Conservation (phyloP, 1,140 invertebrate species). For the Gonatopus flavifemur region DNA sequence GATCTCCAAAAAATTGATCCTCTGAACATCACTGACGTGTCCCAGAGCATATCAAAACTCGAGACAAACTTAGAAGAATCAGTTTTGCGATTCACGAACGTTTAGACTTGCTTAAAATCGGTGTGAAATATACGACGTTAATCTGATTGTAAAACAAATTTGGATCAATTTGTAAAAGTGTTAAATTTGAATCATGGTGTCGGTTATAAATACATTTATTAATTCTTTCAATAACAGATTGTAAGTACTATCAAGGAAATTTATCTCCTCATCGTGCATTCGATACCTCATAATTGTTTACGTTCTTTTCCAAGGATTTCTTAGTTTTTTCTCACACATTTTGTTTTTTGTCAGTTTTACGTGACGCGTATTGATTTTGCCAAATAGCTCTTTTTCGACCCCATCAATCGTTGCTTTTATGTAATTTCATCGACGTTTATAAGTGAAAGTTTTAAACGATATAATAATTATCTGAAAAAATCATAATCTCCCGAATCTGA, state of each 20-base stretch:
- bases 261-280: not conserved
- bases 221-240: slow-evolving; percentile 51
- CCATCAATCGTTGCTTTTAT: not conserved
- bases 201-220: slow-evolving; percentile 41
- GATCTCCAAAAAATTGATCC: slow-evolving; percentile 29
- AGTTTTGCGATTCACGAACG: slow-evolving; percentile 43
- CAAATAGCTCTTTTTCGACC: slow-evolving; percentile 2
- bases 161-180: slow-evolving; percentile 15
- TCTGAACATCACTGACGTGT: slow-evolving; percentile 55
- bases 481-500: too few species aligned
- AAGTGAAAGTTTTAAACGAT: too few species aligned
- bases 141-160: not conserved
- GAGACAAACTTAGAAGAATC: too few species aligned
- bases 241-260: slow-evolving; percentile 42
- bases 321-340: not conserved
- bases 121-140: slow-evolving; percentile 17
- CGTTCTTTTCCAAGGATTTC: not conserved
- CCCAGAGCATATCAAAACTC: too few species aligned
- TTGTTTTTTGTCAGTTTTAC: slow-evolving; percentile 5
- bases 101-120: slow-evolving; percentile 28
- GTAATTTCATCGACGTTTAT: not conserved
- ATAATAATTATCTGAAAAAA: too few species aligned
- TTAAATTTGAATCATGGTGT: slow-evolving; percentile 40
- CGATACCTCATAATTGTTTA: not conserved
- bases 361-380: slow-evolving; percentile 7